Conservation (phyloP, 2,113 vertebrate genomes). For the Apus apus region DNA sequence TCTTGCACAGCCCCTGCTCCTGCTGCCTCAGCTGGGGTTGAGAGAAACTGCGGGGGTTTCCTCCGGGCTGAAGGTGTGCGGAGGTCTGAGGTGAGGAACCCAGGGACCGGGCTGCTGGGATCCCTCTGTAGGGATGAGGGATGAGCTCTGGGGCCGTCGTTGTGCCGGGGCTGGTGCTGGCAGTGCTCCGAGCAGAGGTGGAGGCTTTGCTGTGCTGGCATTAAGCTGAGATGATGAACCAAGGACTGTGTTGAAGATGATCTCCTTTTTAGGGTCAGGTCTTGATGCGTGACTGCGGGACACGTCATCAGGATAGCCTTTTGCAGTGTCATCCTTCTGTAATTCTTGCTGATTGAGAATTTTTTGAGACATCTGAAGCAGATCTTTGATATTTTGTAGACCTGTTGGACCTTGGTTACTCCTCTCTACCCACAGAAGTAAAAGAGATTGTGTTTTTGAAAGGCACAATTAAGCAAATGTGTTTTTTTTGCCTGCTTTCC, state of each 20-base stretch:
- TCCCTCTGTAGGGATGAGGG: too few relatives aligned
- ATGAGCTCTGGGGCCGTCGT: rapidly evolving
- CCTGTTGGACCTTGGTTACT: neutral
- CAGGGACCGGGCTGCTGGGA: rapidly evolving
- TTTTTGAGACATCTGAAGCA: neutral
- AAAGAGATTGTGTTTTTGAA: neutral
- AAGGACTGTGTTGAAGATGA: too few relatives aligned
- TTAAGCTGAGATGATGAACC: rapidly evolving
- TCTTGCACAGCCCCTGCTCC: too few relatives aligned
- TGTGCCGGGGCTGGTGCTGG: neutral
- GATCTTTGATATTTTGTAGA: neutral
- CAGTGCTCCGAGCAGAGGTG: rapidly evolving
- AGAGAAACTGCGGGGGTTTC: rapidly evolving
- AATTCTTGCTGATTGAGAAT: neutral
- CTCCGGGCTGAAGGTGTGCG: rapidly evolving
- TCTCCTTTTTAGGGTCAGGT: neutral
- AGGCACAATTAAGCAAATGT: neutral
- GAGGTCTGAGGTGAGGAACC: neutral
- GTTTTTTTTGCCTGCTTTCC: neutral
- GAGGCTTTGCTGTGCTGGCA: rapidly evolving
- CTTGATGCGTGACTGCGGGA: neutral
- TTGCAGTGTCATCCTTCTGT: neutral
- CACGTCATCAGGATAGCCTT: rapidly evolving
- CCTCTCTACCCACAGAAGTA: neutral
- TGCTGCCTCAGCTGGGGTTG: rapidly evolving